Evolutionary conservation across 2,113 vertebrate genomes (phyloP).

Genomic region (Microcebus ravelobensis): DNA sequence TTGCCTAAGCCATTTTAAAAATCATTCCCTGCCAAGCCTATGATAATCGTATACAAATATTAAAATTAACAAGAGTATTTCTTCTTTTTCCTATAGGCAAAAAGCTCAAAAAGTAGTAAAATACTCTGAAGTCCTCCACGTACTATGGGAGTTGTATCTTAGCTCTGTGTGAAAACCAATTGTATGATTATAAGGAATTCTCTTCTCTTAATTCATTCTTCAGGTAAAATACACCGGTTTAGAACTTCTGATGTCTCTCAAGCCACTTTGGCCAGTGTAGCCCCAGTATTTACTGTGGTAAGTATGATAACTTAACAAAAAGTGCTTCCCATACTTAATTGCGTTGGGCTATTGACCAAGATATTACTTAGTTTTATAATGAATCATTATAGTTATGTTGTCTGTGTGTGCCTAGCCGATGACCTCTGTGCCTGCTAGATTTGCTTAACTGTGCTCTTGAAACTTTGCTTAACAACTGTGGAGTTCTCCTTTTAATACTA

Average conservation of each 20-base stretch:
- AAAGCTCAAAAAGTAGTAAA: neutral
- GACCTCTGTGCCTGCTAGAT: neutral
- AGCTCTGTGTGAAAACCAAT: neutral
- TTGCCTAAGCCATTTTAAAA: neutral
- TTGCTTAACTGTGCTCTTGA: neutral
- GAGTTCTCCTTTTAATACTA: neutral
- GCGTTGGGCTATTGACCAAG: neutral
- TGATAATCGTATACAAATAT: neutral
- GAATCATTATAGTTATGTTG: neutral
- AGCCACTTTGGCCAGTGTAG: slow-evolving; percentile 90
- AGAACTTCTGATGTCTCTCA: slow-evolving; percentile 88
- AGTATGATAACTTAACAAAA: slow-evolving; percentile 72
- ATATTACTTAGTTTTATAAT: neutral
- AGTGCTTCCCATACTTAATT: neutral
- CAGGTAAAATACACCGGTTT: slow-evolving; percentile 80
- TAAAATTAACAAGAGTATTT: neutral
- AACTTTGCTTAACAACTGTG: neutral
- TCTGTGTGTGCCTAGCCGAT: neutral
- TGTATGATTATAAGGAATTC: neutral
- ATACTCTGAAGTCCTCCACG: neutral
- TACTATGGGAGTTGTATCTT: neutral
- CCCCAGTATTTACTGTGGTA: slow-evolving; percentile 94
- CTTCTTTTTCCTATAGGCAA: neutral
- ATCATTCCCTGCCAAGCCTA: neutral
- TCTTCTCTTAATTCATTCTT: neutral